These are phyloP conservation scores for Conger conger DNA, from an alignment of 2,113 vertebrate species.

Conservation along the genomic window DNA sequence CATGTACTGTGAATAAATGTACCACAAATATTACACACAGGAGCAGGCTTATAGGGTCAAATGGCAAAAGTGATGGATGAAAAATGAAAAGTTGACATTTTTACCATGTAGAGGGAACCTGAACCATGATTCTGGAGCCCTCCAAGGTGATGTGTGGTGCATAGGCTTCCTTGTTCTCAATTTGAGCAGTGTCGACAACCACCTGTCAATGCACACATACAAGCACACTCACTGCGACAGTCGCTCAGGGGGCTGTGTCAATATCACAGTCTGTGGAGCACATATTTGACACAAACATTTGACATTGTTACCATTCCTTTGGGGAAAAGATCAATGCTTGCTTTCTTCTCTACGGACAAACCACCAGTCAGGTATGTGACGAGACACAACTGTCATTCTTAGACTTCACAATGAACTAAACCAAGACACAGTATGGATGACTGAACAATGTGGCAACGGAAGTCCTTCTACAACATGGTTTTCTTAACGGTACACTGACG, in stretches of 20 bases:
- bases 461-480: no score
- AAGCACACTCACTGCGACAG: constrained; percentile 10
- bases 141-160: constrained; percentile 96
- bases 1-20: neutral
- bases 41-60: neutral
- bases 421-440: neutral
- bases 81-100: constrained; percentile 28
- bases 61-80: neutral
- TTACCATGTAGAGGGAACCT: constrained; percentile 98
- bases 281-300: neutral
- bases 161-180: constrained; percentile 97
- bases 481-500: no score
- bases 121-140: constrained; percentile 90
- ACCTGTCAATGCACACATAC: constrained; percentile 70
- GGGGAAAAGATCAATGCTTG: neutral
- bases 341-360: neutral
- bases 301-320: constrained; percentile 1
- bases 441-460: neutral
- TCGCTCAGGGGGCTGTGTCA: constrained; percentile 7
- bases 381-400: neutral
- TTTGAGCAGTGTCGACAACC: constrained; percentile 97
- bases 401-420: neutral
- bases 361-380: neutral
- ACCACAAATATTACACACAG: neutral
- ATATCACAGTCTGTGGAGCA: neutral